Evolutionary conservation across 2,797 vertebrate genomes (phyloP), one percentile per base, ranked within the genome.

Genomic region (Echeneis naucrates): DNA sequence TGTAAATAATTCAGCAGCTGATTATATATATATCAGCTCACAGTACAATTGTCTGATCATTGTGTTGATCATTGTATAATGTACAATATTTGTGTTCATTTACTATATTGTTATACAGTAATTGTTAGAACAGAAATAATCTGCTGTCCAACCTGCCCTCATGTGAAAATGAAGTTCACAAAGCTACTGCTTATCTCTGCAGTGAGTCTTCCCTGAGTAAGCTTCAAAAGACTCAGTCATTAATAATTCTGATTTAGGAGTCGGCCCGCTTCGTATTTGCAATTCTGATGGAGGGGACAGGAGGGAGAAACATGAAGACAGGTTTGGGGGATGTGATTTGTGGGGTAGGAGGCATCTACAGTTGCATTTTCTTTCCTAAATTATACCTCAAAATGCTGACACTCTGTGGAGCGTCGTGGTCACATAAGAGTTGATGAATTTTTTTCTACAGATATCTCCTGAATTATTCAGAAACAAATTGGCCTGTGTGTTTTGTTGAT

Each of bases 191-290:
- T 75, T 5, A 11, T 67, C 56, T 83, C 30, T 64, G 62, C 52
- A 73, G 63, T 26, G 27, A 73, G 74, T 40, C 47, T 65, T 68
- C 24, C 30, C 35, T 1, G 14, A 53, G 66, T 54, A 44, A 86
- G 83, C 82, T 89, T 90, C 83, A 88, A 86, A 89, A 66, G 68
- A 38, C 53, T 63, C 11, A 4, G 13, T 72, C 89, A 88, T 93
- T 91, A 88, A 91, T 82, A 88, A 88, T 93, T 92, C 85, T 60
- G 73, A 87, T 88, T 87, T 75, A 81, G 61, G 77, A 84, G 67
- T 54, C n/a, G 59, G 71, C 62, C 72, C 0, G 69, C 61, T 50
- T 23, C 8, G 26, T 78, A 91, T 92, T 88, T 92, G 83, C 88
- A 92, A 91, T 84, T 89, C 86, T 81, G 83, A 92, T 24, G 61